phyloP scores from a whole-genome alignment of 2,888 invertebrate genomes.

The Athalia rosae region DNA sequence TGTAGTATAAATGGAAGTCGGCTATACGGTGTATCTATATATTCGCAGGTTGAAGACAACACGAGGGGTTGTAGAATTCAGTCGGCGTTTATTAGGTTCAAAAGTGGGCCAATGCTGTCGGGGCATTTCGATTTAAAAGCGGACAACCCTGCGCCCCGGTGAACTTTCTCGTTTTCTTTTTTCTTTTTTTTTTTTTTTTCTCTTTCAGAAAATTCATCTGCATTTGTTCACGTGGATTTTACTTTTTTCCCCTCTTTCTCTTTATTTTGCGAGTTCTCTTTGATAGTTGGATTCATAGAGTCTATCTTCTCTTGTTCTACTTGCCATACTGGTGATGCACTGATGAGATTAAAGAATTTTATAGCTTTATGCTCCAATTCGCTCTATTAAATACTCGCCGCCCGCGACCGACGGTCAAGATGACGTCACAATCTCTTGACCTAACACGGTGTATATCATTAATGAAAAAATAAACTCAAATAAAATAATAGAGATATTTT shows the following conservation, averaged over 20 bases:
- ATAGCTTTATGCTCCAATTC: slow-evolving; percentile 41
- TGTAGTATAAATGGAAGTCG: neutral
- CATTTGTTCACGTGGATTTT: too few species aligned
- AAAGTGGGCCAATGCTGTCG: slow-evolving; percentile 64
- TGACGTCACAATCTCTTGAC: slow-evolving; percentile 33
- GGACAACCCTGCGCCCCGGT: slow-evolving; percentile 23
- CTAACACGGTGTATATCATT: neutral
- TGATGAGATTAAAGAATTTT: slow-evolving; percentile 39
- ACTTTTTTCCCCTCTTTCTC: neutral
- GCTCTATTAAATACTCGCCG: slow-evolving; percentile 22
- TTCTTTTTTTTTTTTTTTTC: slow-evolving; percentile 30
- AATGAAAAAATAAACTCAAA: too few species aligned
- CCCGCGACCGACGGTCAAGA: slow-evolving; percentile 18
- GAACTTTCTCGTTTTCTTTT: neutral
- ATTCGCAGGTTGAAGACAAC: slow-evolving; percentile 13
- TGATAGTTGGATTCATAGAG: neutral
- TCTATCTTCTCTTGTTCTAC: neutral
- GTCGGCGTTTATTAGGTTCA: slow-evolving; percentile 61
- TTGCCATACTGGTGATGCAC: neutral
- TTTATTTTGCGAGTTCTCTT: neutral
- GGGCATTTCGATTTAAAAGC: slow-evolving; percentile 61
- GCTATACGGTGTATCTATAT: neutral
- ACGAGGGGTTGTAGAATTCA: slow-evolving; percentile 49
- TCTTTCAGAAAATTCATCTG: too few species aligned
- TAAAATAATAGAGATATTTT: slow-evolving; percentile 9